Conservation (phyloP, 2,797 vertebrate species). For the Microctenopoma stevenorrisi region DNA sequence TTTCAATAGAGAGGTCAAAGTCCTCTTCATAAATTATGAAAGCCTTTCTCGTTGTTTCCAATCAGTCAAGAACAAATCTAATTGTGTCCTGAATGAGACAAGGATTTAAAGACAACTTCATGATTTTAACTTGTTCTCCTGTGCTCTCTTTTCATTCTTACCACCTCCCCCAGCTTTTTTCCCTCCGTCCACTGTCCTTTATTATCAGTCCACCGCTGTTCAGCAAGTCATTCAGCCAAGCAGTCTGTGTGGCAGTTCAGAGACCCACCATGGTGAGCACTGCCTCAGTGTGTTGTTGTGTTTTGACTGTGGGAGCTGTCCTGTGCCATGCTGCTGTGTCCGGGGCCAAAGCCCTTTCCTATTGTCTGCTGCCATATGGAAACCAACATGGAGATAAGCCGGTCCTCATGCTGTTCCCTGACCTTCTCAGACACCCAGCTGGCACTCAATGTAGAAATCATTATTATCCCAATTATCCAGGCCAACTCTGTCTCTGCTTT, state of each 20-base stretch:
- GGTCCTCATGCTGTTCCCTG: slow-evolving; percentile 81
- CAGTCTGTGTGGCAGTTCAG: slow-evolving; percentile 53
- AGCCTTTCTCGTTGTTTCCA: slow-evolving; percentile 35
- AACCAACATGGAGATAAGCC: slow-evolving; percentile 79
- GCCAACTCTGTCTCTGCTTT: slow-evolving; percentile 69
- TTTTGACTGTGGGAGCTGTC: slow-evolving; percentile 69
- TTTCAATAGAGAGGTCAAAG: slow-evolving; percentile 71
- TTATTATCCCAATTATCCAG: slow-evolving; percentile 84
- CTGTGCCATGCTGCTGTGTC: slow-evolving; percentile 72
- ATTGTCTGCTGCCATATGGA: slow-evolving; percentile 83
- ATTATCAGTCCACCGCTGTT: slow-evolving; percentile 43
- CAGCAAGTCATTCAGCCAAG: slow-evolving; percentile 43
- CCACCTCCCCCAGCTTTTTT: neutral
- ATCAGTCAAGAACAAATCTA: slow-evolving; percentile 26
- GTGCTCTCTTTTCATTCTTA: neutral
- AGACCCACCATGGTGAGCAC: slow-evolving; percentile 39
- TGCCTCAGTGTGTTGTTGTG: slow-evolving; percentile 63
- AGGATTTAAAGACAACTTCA: slow-evolving; percentile 55
- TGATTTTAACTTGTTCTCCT: slow-evolving; percentile 44
- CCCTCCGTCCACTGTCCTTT: slow-evolving; percentile 24
- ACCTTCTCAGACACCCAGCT: slow-evolving; percentile 85
- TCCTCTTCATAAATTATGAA: slow-evolving; percentile 70
- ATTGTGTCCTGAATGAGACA: slow-evolving; percentile 37
- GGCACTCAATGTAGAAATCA: slow-evolving; percentile 83
- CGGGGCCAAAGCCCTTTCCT: slow-evolving; percentile 66